phyloP scores from a whole-genome alignment of 35 echinoderm and acorn worm species.

The Patiria miniata region DNA sequence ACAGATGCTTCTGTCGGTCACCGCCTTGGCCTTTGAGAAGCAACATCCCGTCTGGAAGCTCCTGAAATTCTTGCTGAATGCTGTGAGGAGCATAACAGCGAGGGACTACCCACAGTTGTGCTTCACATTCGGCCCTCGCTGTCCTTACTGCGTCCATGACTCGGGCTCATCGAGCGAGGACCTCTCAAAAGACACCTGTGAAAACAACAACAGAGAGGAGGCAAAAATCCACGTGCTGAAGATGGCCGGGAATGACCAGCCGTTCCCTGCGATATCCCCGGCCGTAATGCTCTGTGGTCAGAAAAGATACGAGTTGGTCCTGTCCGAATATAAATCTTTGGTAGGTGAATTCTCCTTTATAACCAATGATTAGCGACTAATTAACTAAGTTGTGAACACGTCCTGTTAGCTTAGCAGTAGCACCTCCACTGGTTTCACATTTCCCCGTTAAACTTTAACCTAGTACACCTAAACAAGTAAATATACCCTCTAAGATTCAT shows the following conservation, averaged over 20 bases:
- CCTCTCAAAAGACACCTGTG: not conserved
- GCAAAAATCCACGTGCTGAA: not conserved
- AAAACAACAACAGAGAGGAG: not conserved
- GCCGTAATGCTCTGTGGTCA: slow-evolving; percentile 2
- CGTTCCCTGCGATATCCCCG: not conserved
- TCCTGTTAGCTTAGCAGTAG: too few species aligned
- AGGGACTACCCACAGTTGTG: not conserved
- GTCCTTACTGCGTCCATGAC: not conserved
- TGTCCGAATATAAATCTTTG: not conserved
- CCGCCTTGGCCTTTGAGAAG: not conserved
- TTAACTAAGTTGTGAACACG: too few species aligned
- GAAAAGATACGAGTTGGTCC: not conserved
- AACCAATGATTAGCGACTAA: too few species aligned
- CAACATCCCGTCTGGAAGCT: not conserved
- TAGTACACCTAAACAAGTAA: too few species aligned
- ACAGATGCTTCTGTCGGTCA: not conserved
- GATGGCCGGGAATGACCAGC: not conserved
- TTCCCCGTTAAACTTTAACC: too few species aligned
- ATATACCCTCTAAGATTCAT: too few species aligned
- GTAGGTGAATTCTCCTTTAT: not conserved
- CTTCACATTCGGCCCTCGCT: not conserved
- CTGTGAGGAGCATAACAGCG: not conserved
- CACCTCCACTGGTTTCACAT: too few species aligned
- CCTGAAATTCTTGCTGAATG: slow-evolving; percentile 1
- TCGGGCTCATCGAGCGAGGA: not conserved